A percentile compares a stretch with the other conserved stretches of the same genome.
phyloP scores from a whole-genome alignment of 2,888 invertebrate species.

The Linnaemya vulpina region DNA sequence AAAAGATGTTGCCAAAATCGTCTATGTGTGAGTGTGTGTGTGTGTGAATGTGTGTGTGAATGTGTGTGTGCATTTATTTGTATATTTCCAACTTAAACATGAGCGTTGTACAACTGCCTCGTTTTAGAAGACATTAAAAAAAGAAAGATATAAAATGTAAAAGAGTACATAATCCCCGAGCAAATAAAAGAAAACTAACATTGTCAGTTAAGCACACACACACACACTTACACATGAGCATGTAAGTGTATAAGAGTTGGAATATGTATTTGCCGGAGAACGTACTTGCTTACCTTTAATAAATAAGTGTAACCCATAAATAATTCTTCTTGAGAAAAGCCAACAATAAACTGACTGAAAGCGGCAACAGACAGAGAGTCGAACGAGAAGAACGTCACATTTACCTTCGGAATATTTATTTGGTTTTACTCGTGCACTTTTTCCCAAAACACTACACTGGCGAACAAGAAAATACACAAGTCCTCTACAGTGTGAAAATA shows the following conservation, averaged over 20 bases:
- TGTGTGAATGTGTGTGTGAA: too few species aligned
- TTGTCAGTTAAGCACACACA: conserved; percentile 17
- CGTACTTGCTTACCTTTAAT: too few species aligned
- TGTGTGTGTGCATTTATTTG: too few species aligned
- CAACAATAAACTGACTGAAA: neutral
- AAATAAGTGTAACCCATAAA: neutral
- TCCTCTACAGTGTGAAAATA: too few species aligned
- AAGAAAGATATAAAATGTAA: neutral
- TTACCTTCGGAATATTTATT: conserved; percentile 39
- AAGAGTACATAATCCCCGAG: conserved; percentile 51
- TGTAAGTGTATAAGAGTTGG: too few species aligned
- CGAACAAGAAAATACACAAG: neutral
- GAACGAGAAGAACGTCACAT: conserved; percentile 8
- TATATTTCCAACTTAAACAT: neutral
- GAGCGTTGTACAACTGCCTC: neutral
- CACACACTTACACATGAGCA: neutral
- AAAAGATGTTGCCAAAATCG: neutral
- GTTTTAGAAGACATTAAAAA: conserved; percentile 46
- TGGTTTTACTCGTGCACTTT: conserved; percentile 27
- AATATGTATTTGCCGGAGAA: too few species aligned
- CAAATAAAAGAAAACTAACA: conserved; percentile 44
- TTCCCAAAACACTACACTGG: conserved; percentile 6
- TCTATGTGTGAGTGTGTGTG: too few species aligned
- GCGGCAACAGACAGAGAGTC: neutral
- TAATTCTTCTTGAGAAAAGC: neutral